Conservation (phyloP, 2,888 invertebrate species). For the Parnassius mnemosyne region DNA sequence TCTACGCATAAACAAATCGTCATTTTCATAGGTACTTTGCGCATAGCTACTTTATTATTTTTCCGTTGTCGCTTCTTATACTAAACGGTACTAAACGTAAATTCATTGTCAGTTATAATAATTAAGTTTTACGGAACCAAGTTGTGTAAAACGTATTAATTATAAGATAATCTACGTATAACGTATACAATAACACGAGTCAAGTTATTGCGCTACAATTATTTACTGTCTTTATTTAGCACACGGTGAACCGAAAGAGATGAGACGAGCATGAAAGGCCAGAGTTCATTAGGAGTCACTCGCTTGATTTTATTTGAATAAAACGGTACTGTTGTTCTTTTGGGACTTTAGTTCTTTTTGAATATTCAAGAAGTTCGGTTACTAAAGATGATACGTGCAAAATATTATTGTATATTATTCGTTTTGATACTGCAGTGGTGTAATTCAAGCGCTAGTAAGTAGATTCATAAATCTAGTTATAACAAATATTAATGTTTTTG, state of each 20-base stretch:
- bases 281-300: conserved; percentile 1
- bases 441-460: conserved; percentile 15
- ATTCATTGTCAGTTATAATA: too few species aligned
- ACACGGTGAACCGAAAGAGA: conserved; percentile 2
- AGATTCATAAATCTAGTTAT: not conserved
- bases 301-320: conserved; percentile 4
- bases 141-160: too few species aligned
- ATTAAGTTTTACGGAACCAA: too few species aligned
- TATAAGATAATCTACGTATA: too few species aligned
- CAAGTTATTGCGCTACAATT: not conserved
- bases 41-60: too few species aligned
- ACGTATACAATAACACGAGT: too few species aligned
- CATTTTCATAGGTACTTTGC: too few species aligned
- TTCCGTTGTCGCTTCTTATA: too few species aligned
- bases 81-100: too few species aligned
- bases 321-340: not conserved
- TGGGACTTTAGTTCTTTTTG: conserved; percentile 7
- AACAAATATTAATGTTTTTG: too few species aligned
- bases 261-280: not conserved
- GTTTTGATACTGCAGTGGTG: conserved; percentile 13
- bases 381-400: conserved; percentile 3
- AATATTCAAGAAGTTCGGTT: not conserved
- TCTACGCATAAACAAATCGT: too few species aligned
- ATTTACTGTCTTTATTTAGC: conserved; percentile 5
- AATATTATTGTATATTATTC: conserved; percentile 6